Evolutionary conservation across 2,113 vertebrate genomes (phyloP).

Genomic region (Scopus umbretta): DNA sequence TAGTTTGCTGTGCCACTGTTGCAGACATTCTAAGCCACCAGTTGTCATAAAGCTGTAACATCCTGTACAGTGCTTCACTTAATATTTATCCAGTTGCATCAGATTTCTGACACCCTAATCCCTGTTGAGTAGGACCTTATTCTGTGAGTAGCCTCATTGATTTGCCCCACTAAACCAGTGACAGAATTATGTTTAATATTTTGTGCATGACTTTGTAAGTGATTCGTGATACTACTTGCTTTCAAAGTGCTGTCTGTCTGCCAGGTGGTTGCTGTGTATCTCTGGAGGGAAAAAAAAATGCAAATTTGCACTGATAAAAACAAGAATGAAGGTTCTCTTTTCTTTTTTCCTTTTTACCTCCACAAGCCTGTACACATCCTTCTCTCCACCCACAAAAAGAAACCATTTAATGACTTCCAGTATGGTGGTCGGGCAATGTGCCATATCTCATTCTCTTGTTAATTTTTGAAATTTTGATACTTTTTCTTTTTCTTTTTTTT

Average conservation of each 20-base stretch:
- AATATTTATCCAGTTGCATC: not conserved
- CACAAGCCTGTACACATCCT: not conserved
- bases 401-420: not conserved
- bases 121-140: not conserved
- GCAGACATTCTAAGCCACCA: not conserved
- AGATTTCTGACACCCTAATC: not conserved
- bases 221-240: not conserved
- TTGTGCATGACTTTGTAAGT: not conserved
- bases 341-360: not conserved
- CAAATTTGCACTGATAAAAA: not conserved
- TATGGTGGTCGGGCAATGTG: not conserved
- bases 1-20: not conserved
- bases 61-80: not conserved
- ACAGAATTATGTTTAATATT: not conserved
- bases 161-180: constrained; percentile 20
- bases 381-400: not conserved
- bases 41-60: not conserved
- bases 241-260: not conserved
- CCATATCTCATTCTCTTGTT: not conserved
- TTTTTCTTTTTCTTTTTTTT: not conserved
- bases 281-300: not conserved
- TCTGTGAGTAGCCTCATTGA: not conserved
- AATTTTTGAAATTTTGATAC: not conserved
- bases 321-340: not conserved
- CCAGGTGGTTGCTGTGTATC: not conserved